Evolutionary conservation across 2,797 vertebrate species (phyloP).

Genomic region (Sebastes nivosus): DNA sequence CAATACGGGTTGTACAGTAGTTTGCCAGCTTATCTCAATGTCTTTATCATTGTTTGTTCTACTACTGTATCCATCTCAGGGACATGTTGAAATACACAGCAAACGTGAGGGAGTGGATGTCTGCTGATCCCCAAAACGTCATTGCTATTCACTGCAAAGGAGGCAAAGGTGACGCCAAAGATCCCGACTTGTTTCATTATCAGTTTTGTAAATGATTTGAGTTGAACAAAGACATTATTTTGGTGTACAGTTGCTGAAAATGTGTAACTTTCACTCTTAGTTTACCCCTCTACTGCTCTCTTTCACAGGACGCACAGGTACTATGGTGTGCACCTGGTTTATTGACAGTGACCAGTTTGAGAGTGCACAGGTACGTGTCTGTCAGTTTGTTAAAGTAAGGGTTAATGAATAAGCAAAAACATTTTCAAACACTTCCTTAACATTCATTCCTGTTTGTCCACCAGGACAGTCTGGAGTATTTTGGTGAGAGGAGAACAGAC

Average conservation of each 20-base stretch:
- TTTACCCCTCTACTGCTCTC: not conserved
- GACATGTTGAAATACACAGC: constrained; percentile 92
- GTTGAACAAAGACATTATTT: not conserved
- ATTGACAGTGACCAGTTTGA: constrained; percentile 91
- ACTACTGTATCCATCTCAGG: constrained; percentile 69
- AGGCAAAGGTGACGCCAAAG: constrained; percentile 88
- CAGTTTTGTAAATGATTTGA: not conserved
- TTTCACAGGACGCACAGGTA: constrained; percentile 92
- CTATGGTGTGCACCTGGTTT: constrained; percentile 92
- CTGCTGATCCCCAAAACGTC: constrained; percentile 85
- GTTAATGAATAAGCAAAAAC: not conserved
- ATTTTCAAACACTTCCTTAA: not conserved
- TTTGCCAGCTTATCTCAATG: not conserved
- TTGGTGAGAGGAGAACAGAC: constrained; percentile 94
- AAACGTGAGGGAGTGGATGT: constrained; percentile 90
- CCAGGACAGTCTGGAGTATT: constrained; percentile 92
- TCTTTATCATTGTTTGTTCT: not conserved
- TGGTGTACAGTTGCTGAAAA: not conserved
- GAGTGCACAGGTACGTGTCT: constrained; percentile 86
- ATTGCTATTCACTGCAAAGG: constrained; percentile 95
- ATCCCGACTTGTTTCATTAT: not conserved
- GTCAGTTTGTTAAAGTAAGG: not conserved
- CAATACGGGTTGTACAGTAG: not conserved
- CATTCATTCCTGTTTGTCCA: not conserved
- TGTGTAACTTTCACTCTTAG: not conserved